Conservation (phyloP, 2,113 vertebrate species). For the Phaethon lepturus region DNA sequence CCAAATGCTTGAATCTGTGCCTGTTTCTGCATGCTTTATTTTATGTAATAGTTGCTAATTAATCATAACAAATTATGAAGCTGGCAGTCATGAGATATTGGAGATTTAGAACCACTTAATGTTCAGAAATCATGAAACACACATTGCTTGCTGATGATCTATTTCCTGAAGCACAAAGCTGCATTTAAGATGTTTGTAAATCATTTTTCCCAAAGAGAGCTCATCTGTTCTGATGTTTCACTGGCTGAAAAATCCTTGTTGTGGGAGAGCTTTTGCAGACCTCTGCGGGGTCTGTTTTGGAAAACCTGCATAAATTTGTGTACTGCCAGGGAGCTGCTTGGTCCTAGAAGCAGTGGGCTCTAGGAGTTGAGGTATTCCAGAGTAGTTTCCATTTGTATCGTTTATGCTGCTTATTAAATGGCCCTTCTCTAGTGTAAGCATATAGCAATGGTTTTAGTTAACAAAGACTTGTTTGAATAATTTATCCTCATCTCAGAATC, state of each 20-base stretch:
- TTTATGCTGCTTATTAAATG: not conserved
- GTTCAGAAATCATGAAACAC: not conserved
- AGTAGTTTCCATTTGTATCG: not conserved
- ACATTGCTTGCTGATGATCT: not conserved
- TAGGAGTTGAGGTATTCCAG: not conserved
- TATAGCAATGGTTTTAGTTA: not conserved
- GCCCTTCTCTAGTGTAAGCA: not conserved
- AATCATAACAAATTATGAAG: not conserved
- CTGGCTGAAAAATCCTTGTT: not conserved
- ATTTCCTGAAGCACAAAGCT: not conserved
- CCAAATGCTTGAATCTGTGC: not conserved
- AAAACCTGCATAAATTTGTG: fast-evolving
- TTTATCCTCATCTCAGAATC: not conserved
- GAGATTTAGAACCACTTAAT: not conserved
- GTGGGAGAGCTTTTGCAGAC: not conserved
- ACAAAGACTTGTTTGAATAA: not conserved
- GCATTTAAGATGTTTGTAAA: not conserved
- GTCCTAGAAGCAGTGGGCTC: not conserved
- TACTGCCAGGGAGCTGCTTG: not conserved
- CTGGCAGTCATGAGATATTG: not conserved
- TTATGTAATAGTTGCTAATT: not conserved
- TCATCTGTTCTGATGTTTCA: not conserved
- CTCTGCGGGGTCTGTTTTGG: fast-evolving
- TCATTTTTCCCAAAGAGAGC: not conserved
- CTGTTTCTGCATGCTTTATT: not conserved